Conservation (phyloP, 1,140 invertebrate genomes). For the Temnothorax nylanderi region DNA sequence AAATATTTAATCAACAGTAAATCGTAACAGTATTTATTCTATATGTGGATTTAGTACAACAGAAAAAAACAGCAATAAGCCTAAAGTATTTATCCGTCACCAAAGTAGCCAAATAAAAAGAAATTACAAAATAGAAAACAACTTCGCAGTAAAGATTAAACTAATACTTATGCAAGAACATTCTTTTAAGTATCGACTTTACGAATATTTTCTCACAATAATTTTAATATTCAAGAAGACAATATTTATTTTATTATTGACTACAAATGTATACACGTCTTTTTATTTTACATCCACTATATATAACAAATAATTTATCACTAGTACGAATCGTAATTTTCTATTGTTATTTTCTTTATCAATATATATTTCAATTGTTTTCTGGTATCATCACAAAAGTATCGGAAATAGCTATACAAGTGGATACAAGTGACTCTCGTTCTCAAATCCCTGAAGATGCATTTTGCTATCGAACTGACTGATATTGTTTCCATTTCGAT, state of each 20-base stretch:
- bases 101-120: too few relatives aligned
- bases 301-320: background rate
- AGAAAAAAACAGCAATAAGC: too few relatives aligned
- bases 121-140: too few relatives aligned
- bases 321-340: background rate
- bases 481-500: background rate
- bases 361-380: background rate
- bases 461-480: conserved; percentile 2
- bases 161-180: too few relatives aligned
- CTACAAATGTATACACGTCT: background rate
- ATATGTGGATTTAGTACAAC: too few relatives aligned
- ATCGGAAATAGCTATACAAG: background rate
- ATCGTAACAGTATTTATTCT: too few relatives aligned
- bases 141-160: too few relatives aligned
- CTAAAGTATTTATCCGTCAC: too few relatives aligned
- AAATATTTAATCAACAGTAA: too few relatives aligned
- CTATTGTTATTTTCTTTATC: background rate
- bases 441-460: background rate
- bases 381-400: background rate
- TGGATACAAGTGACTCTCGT: background rate
- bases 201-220: too few relatives aligned
- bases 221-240: background rate
- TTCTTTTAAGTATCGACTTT: too few relatives aligned
- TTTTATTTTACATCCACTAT: background rate
- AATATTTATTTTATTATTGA: background rate